Evolutionary conservation across 2,113 vertebrate genomes (phyloP), one percentile per base, ranked within the genome.

Genomic region (Nycticryphes semicollaris): DNA sequence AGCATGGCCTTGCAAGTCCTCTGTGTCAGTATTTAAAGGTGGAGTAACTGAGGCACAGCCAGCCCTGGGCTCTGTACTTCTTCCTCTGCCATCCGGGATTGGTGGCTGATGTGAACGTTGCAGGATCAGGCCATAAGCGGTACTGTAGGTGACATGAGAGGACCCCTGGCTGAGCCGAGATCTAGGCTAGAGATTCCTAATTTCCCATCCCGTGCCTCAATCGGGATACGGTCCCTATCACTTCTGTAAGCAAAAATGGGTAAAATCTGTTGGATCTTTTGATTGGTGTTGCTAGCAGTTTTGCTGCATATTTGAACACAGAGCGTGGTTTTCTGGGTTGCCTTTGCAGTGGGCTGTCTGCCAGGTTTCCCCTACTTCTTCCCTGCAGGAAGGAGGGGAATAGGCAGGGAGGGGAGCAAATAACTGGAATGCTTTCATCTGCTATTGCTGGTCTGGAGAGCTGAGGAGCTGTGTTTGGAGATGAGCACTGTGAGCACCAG

Each of bases 161-260:
- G 7, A 43, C 30, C 33, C 28, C 35, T 50, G 64, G 60, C 90
- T 2, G 0, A 78, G 66, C 43, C 51, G 53, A 60, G 48, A 27
- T 62, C 81, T 84, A 50, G 60, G 30, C 39, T 93, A 27, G n/a
- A 73, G 57, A 15, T 4, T 53, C 22, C 39, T 41, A 15, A 5
- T 20, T 72, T 84, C 35, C 57, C 39, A 60, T 75, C 35, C 51
- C 6, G 0, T 51, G 21, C 69, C 23, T 50, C 51, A 50, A n/a
- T 47, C 0, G 0, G 35, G 74, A 22, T 72, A 50, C 9, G 15
- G n/a, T 73, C 53, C 48, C 22, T 90, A 1, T 54, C 1, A 2
- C 50, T 75, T 47, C 33, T 64, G 37, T 50, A 70, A 53, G 39
- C 45, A 41, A 66, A 48, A 77, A 25, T 7, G 18, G 66, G 12